Evolutionary conservation across 2,797 vertebrate genomes (phyloP), one percentile per base, ranked within the genome.

Genomic region (Gambelia wislizenii): DNA sequence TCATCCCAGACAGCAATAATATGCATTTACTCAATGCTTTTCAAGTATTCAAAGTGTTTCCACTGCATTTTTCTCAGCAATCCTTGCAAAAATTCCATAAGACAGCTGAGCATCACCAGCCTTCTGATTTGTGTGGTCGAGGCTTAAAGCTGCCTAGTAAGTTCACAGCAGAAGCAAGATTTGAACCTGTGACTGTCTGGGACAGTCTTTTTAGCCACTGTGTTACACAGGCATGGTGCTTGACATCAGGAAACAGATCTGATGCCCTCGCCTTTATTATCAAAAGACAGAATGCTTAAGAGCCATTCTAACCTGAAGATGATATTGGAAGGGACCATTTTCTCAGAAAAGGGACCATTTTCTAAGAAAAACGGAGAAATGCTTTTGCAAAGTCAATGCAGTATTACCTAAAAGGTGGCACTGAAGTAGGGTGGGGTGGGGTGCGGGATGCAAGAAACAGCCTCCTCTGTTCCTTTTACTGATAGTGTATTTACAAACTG

Each of bases 401-500:
- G 2, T 2, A 27, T n/a, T n/a, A n/a, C 77, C 77, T 4, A 33
- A 22, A 52, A 79, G 7, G 30, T 20, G 52, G 39, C 25, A 44
- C 22, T 27, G 61, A 36, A 5, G 10, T 1, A 6, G n/a, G 2
- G 25, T 0, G 36, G 33, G 7, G 33, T 10, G 10, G 30, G 33
- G 14, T 2, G 2, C 36, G 25, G 13, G 30, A 69, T 2, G 3
- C 4, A 16, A 18, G 27, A 93, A 92, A 87, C 92, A 90, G 85
- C 82, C 87, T 93, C 88, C 92, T 76, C 81, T 69, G 18, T 6
- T 64, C 81, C 87, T 92, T 93, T 83, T 90, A 86, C 94, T 93
- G 92, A 84, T 92, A 96, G 20, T 91, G 93, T 92, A 94, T 96
- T 96, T 95, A 94, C 91, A 95, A 95, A 95, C 92, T 95, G 92